Conservation (phyloP, 2,797 vertebrate genomes). For the Tarsius wallacei region DNA sequence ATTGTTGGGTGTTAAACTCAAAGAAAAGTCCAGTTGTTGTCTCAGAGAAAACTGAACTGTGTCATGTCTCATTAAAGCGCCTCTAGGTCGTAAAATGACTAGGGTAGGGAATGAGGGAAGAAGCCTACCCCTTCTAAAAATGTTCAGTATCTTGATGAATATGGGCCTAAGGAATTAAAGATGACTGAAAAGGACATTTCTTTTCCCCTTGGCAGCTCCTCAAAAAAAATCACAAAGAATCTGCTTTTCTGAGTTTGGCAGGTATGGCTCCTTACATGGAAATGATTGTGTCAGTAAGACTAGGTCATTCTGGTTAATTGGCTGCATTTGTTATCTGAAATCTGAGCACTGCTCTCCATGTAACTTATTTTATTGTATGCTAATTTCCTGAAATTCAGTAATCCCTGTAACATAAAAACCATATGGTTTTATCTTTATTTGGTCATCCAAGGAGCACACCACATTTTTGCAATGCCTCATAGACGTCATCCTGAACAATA, state of each 20-base stretch:
- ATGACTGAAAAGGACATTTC: conserved; percentile 80
- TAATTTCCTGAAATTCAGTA: conserved; percentile 74
- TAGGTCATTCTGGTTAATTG: conserved; percentile 73
- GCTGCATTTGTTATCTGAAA: conserved; percentile 76
- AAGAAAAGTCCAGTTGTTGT: conserved; percentile 20
- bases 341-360: conserved; percentile 58
- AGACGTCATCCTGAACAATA: neutral
- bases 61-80: neutral
- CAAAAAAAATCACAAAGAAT: conserved; percentile 77
- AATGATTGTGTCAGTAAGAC: conserved; percentile 71
- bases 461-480: neutral
- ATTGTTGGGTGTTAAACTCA: conserved; percentile 48
- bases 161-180: conserved; percentile 46
- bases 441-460: conserved; percentile 32
- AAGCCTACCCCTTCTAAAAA: conserved; percentile 60
- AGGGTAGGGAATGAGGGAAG: neutral
- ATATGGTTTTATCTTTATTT: conserved; percentile 70
- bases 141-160: conserved; percentile 66
- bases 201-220: conserved; percentile 81
- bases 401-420: conserved; percentile 54
- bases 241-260: conserved; percentile 79
- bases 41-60: conserved; percentile 49
- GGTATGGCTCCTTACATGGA: conserved; percentile 74
- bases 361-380: conserved; percentile 76
- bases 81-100: neutral